These are phyloP conservation scores for Pachycephus smyrnensis DNA, from an alignment of 2,888 invertebrate species.

Conservation along the genomic window DNA sequence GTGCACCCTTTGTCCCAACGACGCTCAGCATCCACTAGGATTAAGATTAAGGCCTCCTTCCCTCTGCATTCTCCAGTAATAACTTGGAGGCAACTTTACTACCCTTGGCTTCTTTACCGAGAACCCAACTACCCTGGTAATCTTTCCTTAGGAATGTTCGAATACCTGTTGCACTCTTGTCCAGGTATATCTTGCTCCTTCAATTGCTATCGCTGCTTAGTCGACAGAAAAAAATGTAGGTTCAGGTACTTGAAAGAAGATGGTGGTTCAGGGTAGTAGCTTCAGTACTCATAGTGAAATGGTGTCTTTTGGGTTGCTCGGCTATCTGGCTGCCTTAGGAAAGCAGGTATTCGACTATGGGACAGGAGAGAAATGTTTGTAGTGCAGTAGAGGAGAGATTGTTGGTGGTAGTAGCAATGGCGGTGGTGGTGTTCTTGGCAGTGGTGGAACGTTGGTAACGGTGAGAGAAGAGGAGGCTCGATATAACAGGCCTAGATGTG, in stretches of 20 bases:
- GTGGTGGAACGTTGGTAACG: slow-evolving; percentile 31
- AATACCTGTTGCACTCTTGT: neutral
- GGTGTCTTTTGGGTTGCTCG: neutral
- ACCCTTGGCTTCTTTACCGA: neutral
- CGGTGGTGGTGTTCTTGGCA: slow-evolving; percentile 7
- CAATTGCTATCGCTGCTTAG: neutral
- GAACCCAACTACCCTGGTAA: neutral
- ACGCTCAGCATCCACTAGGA: neutral
- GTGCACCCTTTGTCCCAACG: neutral
- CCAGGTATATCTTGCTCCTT: neutral
- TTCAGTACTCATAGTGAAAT: neutral
- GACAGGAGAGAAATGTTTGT: neutral
- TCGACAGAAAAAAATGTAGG: neutral
- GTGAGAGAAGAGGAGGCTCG: slow-evolving; percentile 46
- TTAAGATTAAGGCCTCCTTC: neutral
- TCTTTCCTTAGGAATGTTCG: neutral
- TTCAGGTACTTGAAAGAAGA: neutral
- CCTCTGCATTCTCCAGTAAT: neutral
- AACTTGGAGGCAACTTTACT: neutral
- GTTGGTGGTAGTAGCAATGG: slow-evolving; percentile 33
- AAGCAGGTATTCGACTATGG: neutral
- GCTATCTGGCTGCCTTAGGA: neutral
- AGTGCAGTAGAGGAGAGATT: slow-evolving; percentile 13
- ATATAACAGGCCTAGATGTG: slow-evolving; percentile 57
- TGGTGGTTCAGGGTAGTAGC: neutral